A percentile compares a stretch with the other conserved stretches of the same genome.
Evolutionary conservation across 1,140 invertebrate species (phyloP).

Genomic region (Listronotus oregonensis): DNA sequence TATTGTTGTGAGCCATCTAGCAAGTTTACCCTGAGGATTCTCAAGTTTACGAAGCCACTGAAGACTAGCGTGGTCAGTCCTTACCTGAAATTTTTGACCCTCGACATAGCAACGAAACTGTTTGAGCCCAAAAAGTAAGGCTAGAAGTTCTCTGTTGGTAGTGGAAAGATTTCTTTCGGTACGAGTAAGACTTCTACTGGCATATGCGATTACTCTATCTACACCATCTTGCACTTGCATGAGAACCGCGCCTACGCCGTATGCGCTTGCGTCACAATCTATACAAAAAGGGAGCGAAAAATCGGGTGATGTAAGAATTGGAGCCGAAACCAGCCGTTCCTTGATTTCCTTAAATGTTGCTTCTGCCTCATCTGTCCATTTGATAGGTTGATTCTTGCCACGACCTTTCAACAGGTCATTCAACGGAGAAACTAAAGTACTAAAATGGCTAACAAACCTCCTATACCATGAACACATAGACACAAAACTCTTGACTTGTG

Average conservation of each 20-base stretch:
- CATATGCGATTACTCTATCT: too few relatives aligned
- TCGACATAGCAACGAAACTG: too few relatives aligned
- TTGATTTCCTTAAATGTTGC: slow-evolving; percentile 9
- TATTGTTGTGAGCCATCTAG: too few relatives aligned
- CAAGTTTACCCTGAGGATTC: too few relatives aligned
- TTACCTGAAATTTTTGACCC: too few relatives aligned
- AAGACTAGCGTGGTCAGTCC: too few relatives aligned
- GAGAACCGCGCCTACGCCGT: slow-evolving; percentile 44
- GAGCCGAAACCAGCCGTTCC: slow-evolving; percentile 24
- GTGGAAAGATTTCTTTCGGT: too few relatives aligned
- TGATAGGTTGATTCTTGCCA: slow-evolving; percentile 17
- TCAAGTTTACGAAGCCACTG: too few relatives aligned
- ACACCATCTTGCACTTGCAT: slow-evolving; percentile 8
- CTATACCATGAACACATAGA: slow-evolving; percentile 56
- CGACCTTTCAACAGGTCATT: slow-evolving; percentile 42
- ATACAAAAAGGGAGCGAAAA: slow-evolving; percentile 28
- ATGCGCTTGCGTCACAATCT: slow-evolving; percentile 45
- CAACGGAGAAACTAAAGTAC: slow-evolving; percentile 50
- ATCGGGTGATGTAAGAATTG: slow-evolving; percentile 42
- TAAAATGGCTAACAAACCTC: slow-evolving; percentile 55
- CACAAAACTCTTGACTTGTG: slow-evolving; percentile 51
- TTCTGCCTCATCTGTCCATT: slow-evolving; percentile 16
- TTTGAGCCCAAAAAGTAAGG: too few relatives aligned
- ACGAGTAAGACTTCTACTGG: too few relatives aligned
- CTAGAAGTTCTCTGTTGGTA: too few relatives aligned